Percentiles rank a stretch among this genome's conserved stretches.
phyloP scores from a whole-genome alignment of 2,113 vertebrate species.

The Hirundichthys speculiger region DNA sequence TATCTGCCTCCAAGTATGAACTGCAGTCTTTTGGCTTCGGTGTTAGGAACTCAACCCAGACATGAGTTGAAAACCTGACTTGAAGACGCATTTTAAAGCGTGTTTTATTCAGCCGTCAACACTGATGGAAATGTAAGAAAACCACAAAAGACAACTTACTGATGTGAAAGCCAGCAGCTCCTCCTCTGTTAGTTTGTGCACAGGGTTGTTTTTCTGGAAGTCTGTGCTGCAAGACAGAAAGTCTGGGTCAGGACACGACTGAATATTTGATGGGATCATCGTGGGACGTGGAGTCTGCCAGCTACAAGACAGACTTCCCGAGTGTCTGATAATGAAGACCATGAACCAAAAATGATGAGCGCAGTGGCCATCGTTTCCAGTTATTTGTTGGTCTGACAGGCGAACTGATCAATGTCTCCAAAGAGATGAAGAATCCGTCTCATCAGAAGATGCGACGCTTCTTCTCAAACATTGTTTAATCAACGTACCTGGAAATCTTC shows the following conservation, averaged over 20 bases:
- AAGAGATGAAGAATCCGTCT: too few species aligned
- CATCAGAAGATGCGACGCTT: too few species aligned
- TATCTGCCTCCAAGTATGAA: too few species aligned
- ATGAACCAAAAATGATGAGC: background rate
- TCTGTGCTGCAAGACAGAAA: conserved; percentile 84
- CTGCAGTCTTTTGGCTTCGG: too few species aligned
- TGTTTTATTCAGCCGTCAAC: background rate
- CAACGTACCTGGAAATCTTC: too few species aligned
- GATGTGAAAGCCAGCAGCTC: conserved; percentile 93
- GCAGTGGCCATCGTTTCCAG: too few species aligned
- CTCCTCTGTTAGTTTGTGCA: conserved; percentile 93
- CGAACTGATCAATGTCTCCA: too few species aligned
- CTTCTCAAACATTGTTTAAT: too few species aligned
- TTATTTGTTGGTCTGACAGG: too few species aligned
- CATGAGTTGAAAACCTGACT: too few species aligned
- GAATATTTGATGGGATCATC: background rate
- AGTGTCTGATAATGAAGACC: background rate
- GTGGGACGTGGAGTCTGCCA: background rate
- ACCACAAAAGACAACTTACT: conserved; percentile 79
- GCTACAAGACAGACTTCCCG: background rate
- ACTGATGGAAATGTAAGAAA: too few species aligned
- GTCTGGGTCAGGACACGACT: conserved; percentile 5
- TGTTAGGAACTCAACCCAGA: too few species aligned
- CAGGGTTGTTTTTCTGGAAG: conserved; percentile 94
- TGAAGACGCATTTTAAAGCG: background rate